Evolutionary conservation across 2,113 vertebrate species (phyloP).

Genomic region (Chloebia gouldiae): DNA sequence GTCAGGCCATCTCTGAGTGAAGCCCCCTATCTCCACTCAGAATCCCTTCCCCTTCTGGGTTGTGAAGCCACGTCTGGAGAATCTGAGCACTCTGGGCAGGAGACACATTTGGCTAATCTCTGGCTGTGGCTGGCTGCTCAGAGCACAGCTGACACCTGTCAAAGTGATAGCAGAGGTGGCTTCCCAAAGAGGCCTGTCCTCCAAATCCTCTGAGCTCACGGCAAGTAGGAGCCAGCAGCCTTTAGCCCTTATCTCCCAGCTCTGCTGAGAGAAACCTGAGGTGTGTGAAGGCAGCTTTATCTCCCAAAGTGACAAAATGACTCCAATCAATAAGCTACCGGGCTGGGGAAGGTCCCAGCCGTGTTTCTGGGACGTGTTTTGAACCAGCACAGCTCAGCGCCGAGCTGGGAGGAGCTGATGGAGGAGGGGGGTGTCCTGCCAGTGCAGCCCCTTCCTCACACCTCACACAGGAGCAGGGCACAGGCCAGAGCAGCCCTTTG

Average conservation of each 20-base stretch:
- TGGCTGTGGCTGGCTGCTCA: slow-evolving; percentile 27
- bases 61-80: background rate
- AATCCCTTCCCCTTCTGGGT: slow-evolving; percentile 27
- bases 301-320: slow-evolving; percentile 65
- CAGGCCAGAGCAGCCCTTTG: rapidly evolving
- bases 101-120: slow-evolving; percentile 70
- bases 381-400: rapidly evolving
- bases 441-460: background rate
- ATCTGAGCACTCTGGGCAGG: background rate
- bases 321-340: slow-evolving; percentile 52
- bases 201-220: background rate
- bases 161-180: slow-evolving; percentile 69
- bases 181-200: slow-evolving; percentile 59
- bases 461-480: background rate
- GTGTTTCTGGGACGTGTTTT: background rate
- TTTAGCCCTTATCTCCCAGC: slow-evolving; percentile 56
- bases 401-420: background rate
- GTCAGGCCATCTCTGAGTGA: slow-evolving; percentile 22
- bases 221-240: slow-evolving; percentile 52
- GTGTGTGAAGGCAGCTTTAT: slow-evolving; percentile 67
- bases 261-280: slow-evolving; percentile 59
- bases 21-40: slow-evolving; percentile 1
- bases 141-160: slow-evolving; percentile 73
- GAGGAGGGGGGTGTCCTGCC: background rate
- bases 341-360: background rate